phyloP scores from a whole-genome alignment of 2,888 invertebrate species.

The Amiota minor region DNA sequence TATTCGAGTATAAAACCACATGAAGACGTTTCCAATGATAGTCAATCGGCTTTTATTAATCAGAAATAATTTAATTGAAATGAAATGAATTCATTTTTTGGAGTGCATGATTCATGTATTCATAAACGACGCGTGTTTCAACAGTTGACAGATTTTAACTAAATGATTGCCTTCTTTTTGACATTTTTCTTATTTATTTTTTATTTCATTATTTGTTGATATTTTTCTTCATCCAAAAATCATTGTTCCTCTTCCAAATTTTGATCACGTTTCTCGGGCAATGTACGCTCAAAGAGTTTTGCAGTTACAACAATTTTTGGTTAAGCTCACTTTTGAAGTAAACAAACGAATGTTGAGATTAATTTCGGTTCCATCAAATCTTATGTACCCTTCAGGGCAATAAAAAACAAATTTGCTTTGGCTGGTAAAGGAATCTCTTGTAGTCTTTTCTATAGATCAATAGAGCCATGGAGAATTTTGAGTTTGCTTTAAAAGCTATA shows the following conservation, averaged over 20 bases:
- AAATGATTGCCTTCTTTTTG: not conserved
- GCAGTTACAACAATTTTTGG: conserved; percentile 13
- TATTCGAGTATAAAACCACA: not conserved
- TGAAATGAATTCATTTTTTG: not conserved
- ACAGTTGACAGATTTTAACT: not conserved
- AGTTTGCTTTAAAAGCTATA: too few species aligned
- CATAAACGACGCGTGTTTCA: conserved; percentile 2
- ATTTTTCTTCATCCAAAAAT: conserved; percentile 1
- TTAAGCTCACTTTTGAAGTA: conserved; percentile 1
- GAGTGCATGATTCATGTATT: not conserved
- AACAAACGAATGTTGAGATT: not conserved
- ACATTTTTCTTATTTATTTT: conserved; percentile 1
- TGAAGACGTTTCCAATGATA: not conserved
- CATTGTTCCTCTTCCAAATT: conserved; percentile 23
- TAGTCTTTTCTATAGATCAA: too few species aligned
- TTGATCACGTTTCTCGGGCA: conserved; percentile 32
- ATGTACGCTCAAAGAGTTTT: conserved; percentile 19
- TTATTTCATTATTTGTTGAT: conserved; percentile 19
- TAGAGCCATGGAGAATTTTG: too few species aligned
- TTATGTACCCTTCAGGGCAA: too few species aligned
- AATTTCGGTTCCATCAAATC: too few species aligned
- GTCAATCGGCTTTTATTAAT: not conserved
- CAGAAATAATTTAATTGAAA: not conserved
- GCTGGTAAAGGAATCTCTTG: too few species aligned
- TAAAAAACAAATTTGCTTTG: too few species aligned